Evolutionary conservation across 92 coral and sea anemone genomes (phyloP), one percentile per base, ranked within the genome.

Genomic region (Umimayanthus chanpuru): DNA sequence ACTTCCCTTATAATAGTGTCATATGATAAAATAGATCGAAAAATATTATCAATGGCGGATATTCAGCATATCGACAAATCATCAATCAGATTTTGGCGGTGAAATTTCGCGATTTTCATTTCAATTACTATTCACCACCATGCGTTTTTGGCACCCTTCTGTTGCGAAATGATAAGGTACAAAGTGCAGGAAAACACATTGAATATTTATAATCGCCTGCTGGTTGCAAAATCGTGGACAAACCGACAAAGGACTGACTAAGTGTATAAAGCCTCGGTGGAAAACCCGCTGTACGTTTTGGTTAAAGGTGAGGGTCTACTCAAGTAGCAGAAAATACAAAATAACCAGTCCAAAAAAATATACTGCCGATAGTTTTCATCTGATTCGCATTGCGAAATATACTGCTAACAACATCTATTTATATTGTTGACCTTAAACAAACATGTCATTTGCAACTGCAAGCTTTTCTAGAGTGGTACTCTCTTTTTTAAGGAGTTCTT

Each of bases 181-280:
- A 78, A 78, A 78, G 82, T 49, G 49, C 82, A 49, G 56, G 78
- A 44, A 43, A 11, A 78, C 66, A 50, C 65, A 41, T 28, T 49
- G 66, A 78, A 78, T 78, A 78, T 78, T 78, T 78, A 44, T 78
- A 44, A 78, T 78, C 82, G 61, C 82, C 82, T 28, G 40, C 61
- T 49, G 82, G 30, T 78, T 43, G 82, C 40, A 72, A 72, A 26
- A 72, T 29, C 38, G 12, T 20, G 41, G 10, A 11, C 41, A 72
- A 72, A 72, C 18, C 18, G 43, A 72, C 29, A 72, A 32, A 36
- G 40, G 38, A 14, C 21, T 26, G 76, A 72, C 40, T 72, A 72
- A 9, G 26, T 61, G n/a, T 21, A 21, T 61, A 14, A 61, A 61
- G 68, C 15, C 25, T 23, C 21, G 4, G 68, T 29, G 6, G 41